phyloP scores from a whole-genome alignment of 2,113 vertebrate genomes.

The Poeciliopsis occidentalis region DNA sequence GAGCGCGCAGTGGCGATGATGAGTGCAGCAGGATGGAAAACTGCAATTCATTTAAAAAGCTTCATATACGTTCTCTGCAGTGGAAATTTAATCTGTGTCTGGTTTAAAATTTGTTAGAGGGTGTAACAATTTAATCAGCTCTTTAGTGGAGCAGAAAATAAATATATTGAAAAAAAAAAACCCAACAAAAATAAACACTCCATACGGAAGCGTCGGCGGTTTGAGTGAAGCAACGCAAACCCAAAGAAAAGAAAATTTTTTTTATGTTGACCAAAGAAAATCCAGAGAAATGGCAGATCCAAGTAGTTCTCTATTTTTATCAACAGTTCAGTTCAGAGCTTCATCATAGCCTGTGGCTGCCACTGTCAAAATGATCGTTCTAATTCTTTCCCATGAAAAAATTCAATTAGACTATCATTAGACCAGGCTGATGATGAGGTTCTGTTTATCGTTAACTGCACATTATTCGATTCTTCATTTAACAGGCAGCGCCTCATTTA shows the following conservation, averaged over 20 bases:
- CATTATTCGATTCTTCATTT: constrained; percentile 81
- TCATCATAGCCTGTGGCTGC: constrained; percentile 71
- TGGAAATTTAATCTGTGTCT: constrained; percentile 51
- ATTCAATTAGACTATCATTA: constrained; percentile 81
- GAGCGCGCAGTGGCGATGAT: constrained; percentile 6
- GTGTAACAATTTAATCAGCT: constrained; percentile 63
- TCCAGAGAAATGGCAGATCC: constrained; percentile 48
- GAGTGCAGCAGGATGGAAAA: constrained; percentile 21
- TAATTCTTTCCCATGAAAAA: constrained; percentile 76
- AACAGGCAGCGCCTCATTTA: constrained; percentile 81
- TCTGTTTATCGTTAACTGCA: constrained; percentile 80
- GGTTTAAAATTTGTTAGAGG: constrained; percentile 56
- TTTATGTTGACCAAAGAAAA: constrained; percentile 18
- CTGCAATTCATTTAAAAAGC: constrained; percentile 53
- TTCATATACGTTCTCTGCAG: constrained; percentile 44
- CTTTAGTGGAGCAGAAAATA: constrained; percentile 59
- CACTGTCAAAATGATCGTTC: constrained; percentile 73
- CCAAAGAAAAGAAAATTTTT: constrained; percentile 49
- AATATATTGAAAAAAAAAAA: neutral
- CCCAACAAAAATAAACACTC: constrained; percentile 26
- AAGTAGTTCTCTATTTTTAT: constrained; percentile 70
- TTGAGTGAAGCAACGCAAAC: constrained; percentile 38
- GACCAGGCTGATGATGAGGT: constrained; percentile 76
- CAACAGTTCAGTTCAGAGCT: constrained; percentile 47
- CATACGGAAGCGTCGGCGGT: constrained; percentile 25